Base-by-base conservation (phyloP, 2,888 invertebrate species). In the Drosophila merina region DNA sequence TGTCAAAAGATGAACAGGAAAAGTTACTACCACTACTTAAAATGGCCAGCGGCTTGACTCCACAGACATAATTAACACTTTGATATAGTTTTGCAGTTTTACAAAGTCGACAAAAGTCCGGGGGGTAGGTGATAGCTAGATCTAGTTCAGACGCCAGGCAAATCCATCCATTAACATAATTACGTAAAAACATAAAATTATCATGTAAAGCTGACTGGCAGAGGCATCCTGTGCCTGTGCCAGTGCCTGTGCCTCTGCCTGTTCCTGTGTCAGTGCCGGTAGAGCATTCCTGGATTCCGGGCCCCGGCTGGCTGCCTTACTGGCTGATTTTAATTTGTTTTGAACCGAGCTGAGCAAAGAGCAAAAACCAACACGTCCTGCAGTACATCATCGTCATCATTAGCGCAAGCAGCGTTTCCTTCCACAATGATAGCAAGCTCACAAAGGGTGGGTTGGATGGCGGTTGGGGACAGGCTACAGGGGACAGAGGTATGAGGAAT, bases 311-410 rank as follows among this genome's bases (percentile, higher is more conserved):
- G n/a, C n/a, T 36, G 36, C 63, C 64, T 71, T 74, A 42, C 77
- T 74, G 84, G 54, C 72, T 83, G 84, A 86, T 81, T 86, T 83
- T 83, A 84, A 86, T 84, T 86, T 84, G 84, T 81, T 79, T 79
- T 83, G 75, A 77, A 58, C 73, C 38, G 51, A 48, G 58, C 51
- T 38, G 67, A 71, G 74, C 58, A 67, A 74, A 75, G 80, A 80
- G 80, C 73, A 76, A 79, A 85, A 79, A 82, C 76, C 74, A 83
- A 74, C 80, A 86, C 86, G 77, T 84, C 86, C 86, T 86, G 83
- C 72, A 80, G 80, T 86, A 80, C 86, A 83, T 86, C 83, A 84
- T 86, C 86, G 84, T 84, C 86, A 83, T 81, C 86, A 80, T 83
- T 86, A 83, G 80, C 80, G 85, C 68, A 52, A 58, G 58, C 68